Base-by-base conservation (phyloP, 2,888 invertebrate species). In the Aporophyla lueneburgensis region DNA sequence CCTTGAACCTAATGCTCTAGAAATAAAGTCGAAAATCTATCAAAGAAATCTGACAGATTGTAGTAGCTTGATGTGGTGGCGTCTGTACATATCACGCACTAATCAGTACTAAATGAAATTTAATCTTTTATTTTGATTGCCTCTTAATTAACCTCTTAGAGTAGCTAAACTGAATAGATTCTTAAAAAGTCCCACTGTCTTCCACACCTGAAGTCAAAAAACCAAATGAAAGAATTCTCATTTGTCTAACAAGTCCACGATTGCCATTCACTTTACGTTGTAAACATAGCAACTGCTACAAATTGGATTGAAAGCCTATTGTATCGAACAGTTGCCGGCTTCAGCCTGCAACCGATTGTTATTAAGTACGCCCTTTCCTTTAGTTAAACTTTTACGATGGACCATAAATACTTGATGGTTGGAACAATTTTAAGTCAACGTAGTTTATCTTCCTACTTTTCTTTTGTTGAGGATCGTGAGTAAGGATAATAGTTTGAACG, bases 351-450 rank as follows among this genome's bases (percentile, higher is more conserved):
- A 62, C 65, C 71, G 66, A 78, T 80, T 68, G 76, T 76, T 75
- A 76, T 70, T 59, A 86, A 84, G 63, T 76, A 65, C 77, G 53
- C 65, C 84, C 79, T 76, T 76, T 61, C 68, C 80, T 77, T 83
- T 73, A 80, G 68, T 82, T 81, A 81, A 86, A 86, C 66, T 80
- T 84, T 86, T 85, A 86, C 69, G 78, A 71, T 40, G 4, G 14
- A 40, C 81, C 69, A 74, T 86, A 86, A 86, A 86, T 75, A 76
- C 65, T 73, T 81, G 65, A 74, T 79, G 51, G 70, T 63, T 49
- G 61, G 19, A 67, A 78, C 77, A 83, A 59, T 76, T 83, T 76
- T 74, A 75, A 81, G 67, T 75, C 53, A 1, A 19, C 6, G 33
- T 65, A 74, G 73, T 74, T 75, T 76, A 58, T 74, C 73, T 73